Evolutionary conservation across 2,113 vertebrate genomes (phyloP).

Genomic region (Oncorhynchus mykiss): DNA sequence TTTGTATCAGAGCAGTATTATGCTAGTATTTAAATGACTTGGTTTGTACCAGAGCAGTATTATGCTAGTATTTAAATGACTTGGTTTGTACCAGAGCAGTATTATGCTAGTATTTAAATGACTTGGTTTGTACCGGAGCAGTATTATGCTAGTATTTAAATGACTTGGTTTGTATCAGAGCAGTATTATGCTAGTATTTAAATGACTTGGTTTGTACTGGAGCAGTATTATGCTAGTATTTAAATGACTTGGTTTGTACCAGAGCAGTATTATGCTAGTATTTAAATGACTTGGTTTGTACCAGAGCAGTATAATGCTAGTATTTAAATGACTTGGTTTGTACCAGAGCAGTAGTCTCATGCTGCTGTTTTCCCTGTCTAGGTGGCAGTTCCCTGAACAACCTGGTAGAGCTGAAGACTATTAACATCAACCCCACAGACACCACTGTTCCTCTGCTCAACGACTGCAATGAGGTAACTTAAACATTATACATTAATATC

Average conservation of each 20-base stretch:
- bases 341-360: not conserved
- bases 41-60: too few species aligned
- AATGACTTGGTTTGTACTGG: not conserved
- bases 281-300: not conserved
- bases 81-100: too few species aligned
- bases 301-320: not conserved
- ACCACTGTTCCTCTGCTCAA: conserved; percentile 88
- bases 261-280: not conserved
- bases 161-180: too few species aligned
- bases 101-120: too few species aligned
- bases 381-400: conserved; percentile 97
- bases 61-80: too few species aligned
- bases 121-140: too few species aligned
- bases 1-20: too few species aligned
- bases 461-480: conserved; percentile 90
- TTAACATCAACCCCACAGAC: conserved; percentile 95
- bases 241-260: not conserved
- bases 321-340: too few species aligned
- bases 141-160: too few species aligned
- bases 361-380: conserved; percentile 42
- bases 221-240: not conserved
- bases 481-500: not conserved
- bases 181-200: too few species aligned
- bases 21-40: too few species aligned
- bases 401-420: conserved; percentile 93